Conservation (phyloP, 2,888 invertebrate genomes). For the Craniophora ligustri region DNA sequence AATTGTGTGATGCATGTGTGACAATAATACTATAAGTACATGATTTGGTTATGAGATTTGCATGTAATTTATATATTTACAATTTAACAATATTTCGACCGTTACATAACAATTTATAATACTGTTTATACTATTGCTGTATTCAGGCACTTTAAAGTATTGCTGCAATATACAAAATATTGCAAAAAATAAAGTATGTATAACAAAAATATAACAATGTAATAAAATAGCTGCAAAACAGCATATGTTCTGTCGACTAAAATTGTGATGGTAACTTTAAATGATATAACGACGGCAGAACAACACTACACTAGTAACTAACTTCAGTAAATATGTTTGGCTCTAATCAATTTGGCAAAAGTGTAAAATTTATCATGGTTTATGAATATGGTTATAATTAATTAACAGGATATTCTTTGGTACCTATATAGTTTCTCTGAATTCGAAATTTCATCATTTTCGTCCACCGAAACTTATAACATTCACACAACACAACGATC, state of each 20-base stretch:
- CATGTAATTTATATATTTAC: slow-evolving; percentile 39
- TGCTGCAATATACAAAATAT: slow-evolving; percentile 32
- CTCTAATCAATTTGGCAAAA: slow-evolving; percentile 49
- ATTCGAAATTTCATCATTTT: slow-evolving; percentile 32
- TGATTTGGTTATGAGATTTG: slow-evolving; percentile 27
- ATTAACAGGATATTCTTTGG: slow-evolving; percentile 50
- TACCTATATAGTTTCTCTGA: slow-evolving; percentile 35
- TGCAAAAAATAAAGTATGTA: slow-evolving; percentile 41
- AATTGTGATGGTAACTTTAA: slow-evolving; percentile 35
- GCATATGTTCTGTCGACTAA: slow-evolving; percentile 1
- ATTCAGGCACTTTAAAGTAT: slow-evolving; percentile 53
- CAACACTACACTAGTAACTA: slow-evolving; percentile 37
- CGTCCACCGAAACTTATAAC: slow-evolving; percentile 53
- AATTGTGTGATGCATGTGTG: slow-evolving; percentile 10
- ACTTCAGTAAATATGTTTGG: slow-evolving; percentile 48
- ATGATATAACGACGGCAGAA: slow-evolving; percentile 23
- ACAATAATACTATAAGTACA: slow-evolving; percentile 36
- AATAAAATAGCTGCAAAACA: slow-evolving; percentile 26
- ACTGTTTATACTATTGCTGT: slow-evolving; percentile 50
- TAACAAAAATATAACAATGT: slow-evolving; percentile 16
- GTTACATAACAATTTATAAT: slow-evolving; percentile 49
- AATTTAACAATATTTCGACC: slow-evolving; percentile 33
- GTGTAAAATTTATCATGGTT: slow-evolving; percentile 15
- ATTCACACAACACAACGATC: slow-evolving; percentile 69
- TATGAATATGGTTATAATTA: slow-evolving; percentile 21